Base-by-base conservation (phyloP, 2,797 vertebrate species). In the Gastrophryne carolinensis region DNA sequence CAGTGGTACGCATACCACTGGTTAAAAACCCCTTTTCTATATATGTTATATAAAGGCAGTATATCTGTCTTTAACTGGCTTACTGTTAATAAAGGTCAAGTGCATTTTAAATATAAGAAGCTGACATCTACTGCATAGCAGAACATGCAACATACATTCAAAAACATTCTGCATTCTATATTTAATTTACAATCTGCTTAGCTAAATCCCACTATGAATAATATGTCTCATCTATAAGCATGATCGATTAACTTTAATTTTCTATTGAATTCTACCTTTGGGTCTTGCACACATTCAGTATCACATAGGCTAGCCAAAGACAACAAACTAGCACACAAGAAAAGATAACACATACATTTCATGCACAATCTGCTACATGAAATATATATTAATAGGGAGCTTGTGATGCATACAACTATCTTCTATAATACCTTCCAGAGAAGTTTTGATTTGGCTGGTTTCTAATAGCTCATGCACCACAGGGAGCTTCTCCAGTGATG, bases 371-470 rank as follows among this genome's bases (percentile, higher is more conserved):
- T 90, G 89, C 88, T 90, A 96, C 95, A 95, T 95, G 93, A 96
- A 93, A 92, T 93, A 94, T 93, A 93, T 94, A 96, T 97, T 96
- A 97, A 96, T 96, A 94, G 92, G 92, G 92, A 94, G 95, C 95
- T 95, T 94, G 94, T 94, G 92, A 93, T 91, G 94, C 94, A 93
- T 95, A 96, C 91, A 96, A 96, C 97, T 96, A 98, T 89, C n/a
- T n/a, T 92, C 89, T 91, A 90, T 93, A 92, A 95, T 95, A 95
- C 93, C 94, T 97, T 92, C 91, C 92, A 94, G 94, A 96, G 95
- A 97, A 96, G 92, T 94, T 95, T 94, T 93, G 93, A 96, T 95
- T 94, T 93, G 91, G 90, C 90, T 88, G 85, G 87, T 87, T 91
- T 91, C 87, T 87, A 90, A 92, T 94, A 91, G 93, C 84, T 86